A percentile compares a stretch with the other conserved stretches of the same genome.
phyloP scores from a whole-genome alignment of 2,797 vertebrate species.

The Pygocentrus nattereri region DNA sequence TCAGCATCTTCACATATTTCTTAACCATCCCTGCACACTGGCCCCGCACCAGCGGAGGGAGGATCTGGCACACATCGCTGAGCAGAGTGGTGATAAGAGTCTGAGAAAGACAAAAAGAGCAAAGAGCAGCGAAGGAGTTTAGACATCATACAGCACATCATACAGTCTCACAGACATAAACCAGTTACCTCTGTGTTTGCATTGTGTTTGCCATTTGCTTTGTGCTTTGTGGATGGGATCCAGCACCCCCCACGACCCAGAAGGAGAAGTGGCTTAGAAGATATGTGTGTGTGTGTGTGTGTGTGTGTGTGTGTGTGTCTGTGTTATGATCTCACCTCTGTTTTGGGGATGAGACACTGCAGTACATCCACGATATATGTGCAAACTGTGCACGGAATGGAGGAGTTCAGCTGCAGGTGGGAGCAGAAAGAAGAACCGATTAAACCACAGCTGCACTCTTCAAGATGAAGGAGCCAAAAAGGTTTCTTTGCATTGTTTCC shows the following conservation, averaged over 20 bases:
- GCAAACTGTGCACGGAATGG: slow-evolving; percentile 70
- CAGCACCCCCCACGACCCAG: too few relatives aligned
- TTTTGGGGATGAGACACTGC: slow-evolving; percentile 72
- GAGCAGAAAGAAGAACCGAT: not conserved
- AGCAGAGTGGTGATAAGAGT: slow-evolving; percentile 67
- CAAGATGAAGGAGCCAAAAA: too few relatives aligned
- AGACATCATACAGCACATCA: too few relatives aligned
- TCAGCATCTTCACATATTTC: slow-evolving; percentile 71
- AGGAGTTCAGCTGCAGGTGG: slow-evolving; percentile 54
- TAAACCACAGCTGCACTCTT: not conserved
- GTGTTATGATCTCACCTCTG: slow-evolving; percentile 66
- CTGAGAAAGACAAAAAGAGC: slow-evolving; percentile 63
- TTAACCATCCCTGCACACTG: slow-evolving; percentile 80
- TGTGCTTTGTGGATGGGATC: too few relatives aligned
- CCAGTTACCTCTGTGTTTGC: too few relatives aligned
- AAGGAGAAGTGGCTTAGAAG: too few relatives aligned
- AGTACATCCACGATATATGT: slow-evolving; percentile 71
- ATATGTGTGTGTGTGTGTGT: too few relatives aligned
- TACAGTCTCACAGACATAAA: too few relatives aligned
- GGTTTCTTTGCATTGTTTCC: too few relatives aligned
- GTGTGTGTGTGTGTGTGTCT: not conserved
- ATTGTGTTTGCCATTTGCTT: not conserved
- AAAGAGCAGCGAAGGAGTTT: not conserved
- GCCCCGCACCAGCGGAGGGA: slow-evolving; percentile 70
- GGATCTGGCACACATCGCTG: slow-evolving; percentile 74